Percentiles rank a stretch among this genome's conserved stretches.
Evolutionary conservation across 2,888 invertebrate genomes (phyloP).

Genomic region (Drosophila pegasa): DNA sequence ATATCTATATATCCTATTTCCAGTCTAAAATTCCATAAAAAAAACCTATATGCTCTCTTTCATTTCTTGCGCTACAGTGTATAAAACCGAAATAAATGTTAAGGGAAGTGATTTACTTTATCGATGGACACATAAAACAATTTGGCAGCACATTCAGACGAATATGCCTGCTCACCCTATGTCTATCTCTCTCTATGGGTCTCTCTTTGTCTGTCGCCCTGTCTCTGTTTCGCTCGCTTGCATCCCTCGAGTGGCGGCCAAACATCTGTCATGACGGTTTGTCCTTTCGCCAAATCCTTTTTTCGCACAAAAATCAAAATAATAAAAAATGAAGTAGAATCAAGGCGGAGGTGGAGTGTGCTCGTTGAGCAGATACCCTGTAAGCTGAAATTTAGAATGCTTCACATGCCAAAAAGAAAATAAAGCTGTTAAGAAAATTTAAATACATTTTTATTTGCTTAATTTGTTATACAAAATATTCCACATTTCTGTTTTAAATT

Average conservation of each 20-base stretch:
- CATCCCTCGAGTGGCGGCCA: constrained; percentile 48
- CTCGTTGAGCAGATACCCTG: background rate
- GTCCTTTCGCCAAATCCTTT: constrained; percentile 40
- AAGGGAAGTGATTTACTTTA: constrained; percentile 73
- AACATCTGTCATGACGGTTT: constrained; percentile 60
- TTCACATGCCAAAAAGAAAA: too few relatives aligned
- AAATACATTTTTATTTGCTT: background rate
- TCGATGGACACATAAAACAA: constrained; percentile 72
- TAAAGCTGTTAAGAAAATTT: background rate
- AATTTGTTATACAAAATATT: too few relatives aligned
- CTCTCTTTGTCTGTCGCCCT: constrained; percentile 7
- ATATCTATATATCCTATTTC: too few relatives aligned
- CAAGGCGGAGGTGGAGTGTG: background rate
- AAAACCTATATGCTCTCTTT: background rate
- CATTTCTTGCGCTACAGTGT: background rate
- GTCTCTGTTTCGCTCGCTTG: constrained; percentile 15
- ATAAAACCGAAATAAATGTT: constrained; percentile 33
- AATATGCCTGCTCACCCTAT: background rate
- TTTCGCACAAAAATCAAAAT: constrained; percentile 37
- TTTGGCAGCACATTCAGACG: constrained; percentile 51
- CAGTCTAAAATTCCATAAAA: too few relatives aligned
- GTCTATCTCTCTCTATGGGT: constrained; percentile 7
- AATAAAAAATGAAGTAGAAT: constrained; percentile 13
- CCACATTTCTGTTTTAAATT: too few relatives aligned
- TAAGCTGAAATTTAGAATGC: too few relatives aligned